Conservation (phyloP, 2,888 invertebrate species). For the Phalera bucephala region DNA sequence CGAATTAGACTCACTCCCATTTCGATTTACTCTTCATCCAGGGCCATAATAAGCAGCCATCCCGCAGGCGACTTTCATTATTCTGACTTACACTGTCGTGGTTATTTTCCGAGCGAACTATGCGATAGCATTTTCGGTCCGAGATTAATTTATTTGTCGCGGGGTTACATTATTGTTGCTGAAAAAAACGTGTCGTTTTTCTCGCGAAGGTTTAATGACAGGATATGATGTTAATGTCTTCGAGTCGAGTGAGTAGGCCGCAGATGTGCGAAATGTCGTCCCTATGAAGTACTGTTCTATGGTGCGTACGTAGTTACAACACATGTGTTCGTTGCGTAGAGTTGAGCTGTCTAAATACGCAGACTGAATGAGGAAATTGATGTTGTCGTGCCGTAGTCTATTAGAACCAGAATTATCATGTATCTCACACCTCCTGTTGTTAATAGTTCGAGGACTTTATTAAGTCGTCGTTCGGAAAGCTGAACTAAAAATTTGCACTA, state of each 20-base stretch:
- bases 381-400: not conserved
- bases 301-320: conserved; percentile 42
- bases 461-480: no score
- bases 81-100: conserved; percentile 34
- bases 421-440: no score
- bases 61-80: conserved; percentile 54
- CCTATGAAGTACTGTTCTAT: conserved; percentile 59
- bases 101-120: conserved; percentile 47
- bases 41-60: conserved; percentile 54
- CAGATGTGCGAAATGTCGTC: conserved; percentile 71
- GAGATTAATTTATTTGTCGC: conserved; percentile 70
- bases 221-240: conserved; percentile 69
- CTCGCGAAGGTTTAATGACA: conserved; percentile 71
- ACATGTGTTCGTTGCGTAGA: conserved; percentile 48
- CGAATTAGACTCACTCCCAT: conserved; percentile 77
- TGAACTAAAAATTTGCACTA: no score
- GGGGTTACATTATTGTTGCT: conserved; percentile 54
- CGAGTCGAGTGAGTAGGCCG: conserved; percentile 42
- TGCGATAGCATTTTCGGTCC: conserved; percentile 59
- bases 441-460: no score
- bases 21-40: conserved; percentile 72
- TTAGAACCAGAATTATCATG: no score
- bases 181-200: conserved; percentile 58
- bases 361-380: conserved; percentile 9
- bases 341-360: conserved; percentile 13